phyloP scores from a whole-genome alignment of 1,140 invertebrate species.

The Drosophila sulfurigaster region DNA sequence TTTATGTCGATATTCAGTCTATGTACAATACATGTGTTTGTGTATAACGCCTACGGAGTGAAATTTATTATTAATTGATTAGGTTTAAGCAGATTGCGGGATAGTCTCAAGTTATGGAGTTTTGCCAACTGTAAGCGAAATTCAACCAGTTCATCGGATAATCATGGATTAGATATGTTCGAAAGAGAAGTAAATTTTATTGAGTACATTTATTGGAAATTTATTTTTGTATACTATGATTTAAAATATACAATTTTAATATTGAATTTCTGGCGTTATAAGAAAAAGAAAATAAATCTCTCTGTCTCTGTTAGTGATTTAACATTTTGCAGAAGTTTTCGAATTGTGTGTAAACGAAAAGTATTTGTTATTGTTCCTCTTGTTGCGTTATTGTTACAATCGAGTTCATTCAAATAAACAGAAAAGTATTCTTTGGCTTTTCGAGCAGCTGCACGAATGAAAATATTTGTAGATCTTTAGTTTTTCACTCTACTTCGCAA shows the following conservation, averaged over 20 bases:
- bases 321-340: no score
- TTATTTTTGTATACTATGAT: no score
- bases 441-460: conserved; percentile 41
- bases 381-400: conserved; percentile 28
- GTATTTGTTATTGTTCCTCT: not conserved
- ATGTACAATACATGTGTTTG: conserved; percentile 23
- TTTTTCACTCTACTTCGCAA: conserved; percentile 8
- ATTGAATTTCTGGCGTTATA: no score
- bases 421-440: conserved; percentile 32
- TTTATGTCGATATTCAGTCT: conserved; percentile 37
- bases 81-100: conserved; percentile 71
- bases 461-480: conserved; percentile 43
- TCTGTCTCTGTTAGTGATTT: no score
- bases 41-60: conserved; percentile 50
- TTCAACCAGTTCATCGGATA: conserved; percentile 12
- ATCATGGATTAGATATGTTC: conserved; percentile 4
- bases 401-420: conserved; percentile 46
- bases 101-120: conserved; percentile 44
- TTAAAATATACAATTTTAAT: no score
- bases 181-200: not conserved
- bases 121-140: not conserved
- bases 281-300: no score
- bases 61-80: conserved; percentile 83
- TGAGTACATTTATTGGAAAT: no score
- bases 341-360: not conserved